Percentiles rank a stretch among this genome's conserved stretches.
Evolutionary conservation across 2,113 vertebrate species (phyloP).

Genomic region (Nansenia antarctica): DNA sequence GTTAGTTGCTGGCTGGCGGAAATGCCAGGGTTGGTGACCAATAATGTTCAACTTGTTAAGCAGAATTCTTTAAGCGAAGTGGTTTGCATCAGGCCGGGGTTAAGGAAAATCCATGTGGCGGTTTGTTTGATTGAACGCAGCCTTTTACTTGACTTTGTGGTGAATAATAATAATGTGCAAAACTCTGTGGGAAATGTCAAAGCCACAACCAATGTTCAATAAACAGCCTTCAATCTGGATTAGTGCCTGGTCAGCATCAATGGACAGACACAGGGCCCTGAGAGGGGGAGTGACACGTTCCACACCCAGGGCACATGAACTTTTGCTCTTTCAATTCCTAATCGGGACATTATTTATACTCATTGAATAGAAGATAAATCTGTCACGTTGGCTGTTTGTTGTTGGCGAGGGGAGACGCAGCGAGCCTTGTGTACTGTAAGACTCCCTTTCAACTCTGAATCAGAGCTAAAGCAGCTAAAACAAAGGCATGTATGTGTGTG

Average conservation of each 20-base stretch:
- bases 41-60: not conserved
- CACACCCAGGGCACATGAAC: constrained; percentile 30
- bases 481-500: constrained; percentile 22
- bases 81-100: constrained; percentile 5
- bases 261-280: constrained; percentile 2
- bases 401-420: constrained; percentile 16
- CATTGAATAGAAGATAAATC: constrained; percentile 51
- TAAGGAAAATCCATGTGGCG: constrained; percentile 6
- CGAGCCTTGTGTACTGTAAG: constrained; percentile 34
- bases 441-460: constrained; percentile 35
- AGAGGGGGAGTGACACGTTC: constrained; percentile 22
- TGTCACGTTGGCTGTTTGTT: constrained; percentile 35
- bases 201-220: constrained; percentile 35
- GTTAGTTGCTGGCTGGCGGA: no score
- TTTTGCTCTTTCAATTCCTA: constrained; percentile 42
- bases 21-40: not conserved
- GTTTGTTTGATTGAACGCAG: constrained; percentile 58
- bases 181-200: constrained; percentile 51
- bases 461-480: not conserved
- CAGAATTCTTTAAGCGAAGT: constrained; percentile 31
- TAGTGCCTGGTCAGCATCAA: constrained; percentile 50
- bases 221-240: constrained; percentile 47
- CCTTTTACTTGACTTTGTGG: constrained; percentile 45
- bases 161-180: constrained; percentile 40
- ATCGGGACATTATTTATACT: constrained; percentile 41